Conservation (phyloP, 2,888 invertebrate genomes). For the Deilephila elpenor region DNA sequence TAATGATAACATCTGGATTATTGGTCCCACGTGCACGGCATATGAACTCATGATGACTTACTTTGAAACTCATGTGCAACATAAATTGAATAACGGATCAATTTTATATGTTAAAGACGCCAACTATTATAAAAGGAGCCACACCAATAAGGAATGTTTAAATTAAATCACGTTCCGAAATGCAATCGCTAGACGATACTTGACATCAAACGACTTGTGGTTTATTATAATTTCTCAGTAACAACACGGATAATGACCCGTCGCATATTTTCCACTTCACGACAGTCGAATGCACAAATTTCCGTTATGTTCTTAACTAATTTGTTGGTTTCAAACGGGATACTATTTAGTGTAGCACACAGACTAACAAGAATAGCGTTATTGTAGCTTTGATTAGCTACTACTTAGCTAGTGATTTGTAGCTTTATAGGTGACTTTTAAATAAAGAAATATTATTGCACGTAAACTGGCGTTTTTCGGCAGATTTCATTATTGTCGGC, state of each 20-base stretch:
- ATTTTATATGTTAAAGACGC: conserved; percentile 6
- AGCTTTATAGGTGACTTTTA: neutral
- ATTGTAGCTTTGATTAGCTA: too few relatives aligned
- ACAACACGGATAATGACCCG: conserved; percentile 38
- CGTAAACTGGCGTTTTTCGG: too few relatives aligned
- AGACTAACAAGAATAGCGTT: too few relatives aligned
- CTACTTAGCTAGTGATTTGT: neutral
- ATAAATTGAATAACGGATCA: conserved; percentile 12
- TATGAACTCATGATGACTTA: conserved; percentile 2
- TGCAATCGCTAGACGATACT: conserved; percentile 42
- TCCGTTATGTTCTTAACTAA: conserved; percentile 25
- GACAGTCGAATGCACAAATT: conserved; percentile 36
- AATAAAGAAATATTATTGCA: too few relatives aligned
- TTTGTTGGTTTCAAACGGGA: conserved; percentile 14
- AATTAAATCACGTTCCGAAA: conserved; percentile 46
- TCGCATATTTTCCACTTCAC: conserved; percentile 32
- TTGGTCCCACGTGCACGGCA: neutral
- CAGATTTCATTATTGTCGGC: neutral
- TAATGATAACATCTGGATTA: neutral
- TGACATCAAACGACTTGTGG: conserved; percentile 37
- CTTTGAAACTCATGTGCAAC: neutral
- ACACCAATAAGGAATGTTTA: conserved; percentile 43
- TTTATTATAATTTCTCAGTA: conserved; percentile 40
- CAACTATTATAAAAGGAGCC: neutral
- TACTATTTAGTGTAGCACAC: neutral